A percentile compares a stretch with the other conserved stretches of the same genome.
Evolutionary conservation across 2,113 vertebrate genomes (phyloP).

Genomic region (Eurypyga helias): DNA sequence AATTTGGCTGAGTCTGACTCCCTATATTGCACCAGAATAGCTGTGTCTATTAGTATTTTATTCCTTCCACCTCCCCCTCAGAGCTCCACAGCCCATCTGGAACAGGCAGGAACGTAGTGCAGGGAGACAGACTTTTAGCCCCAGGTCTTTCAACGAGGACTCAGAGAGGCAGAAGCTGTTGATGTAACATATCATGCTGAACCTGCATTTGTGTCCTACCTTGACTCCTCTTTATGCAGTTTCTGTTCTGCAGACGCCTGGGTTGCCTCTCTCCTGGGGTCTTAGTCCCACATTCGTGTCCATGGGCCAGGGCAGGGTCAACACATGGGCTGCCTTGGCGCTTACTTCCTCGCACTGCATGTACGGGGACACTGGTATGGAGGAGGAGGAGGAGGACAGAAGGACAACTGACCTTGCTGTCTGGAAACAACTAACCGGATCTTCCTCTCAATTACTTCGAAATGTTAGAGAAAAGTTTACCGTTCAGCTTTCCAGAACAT

Average conservation of each 20-base stretch:
- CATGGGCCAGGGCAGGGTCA: not conserved
- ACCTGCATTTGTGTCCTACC: not conserved
- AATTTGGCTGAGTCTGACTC: not conserved
- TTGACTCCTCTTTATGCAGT: not conserved
- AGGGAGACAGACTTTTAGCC: not conserved
- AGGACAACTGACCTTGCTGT: not conserved
- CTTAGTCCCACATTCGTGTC: accelerated
- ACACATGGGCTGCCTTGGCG: not conserved
- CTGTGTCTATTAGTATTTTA: not conserved
- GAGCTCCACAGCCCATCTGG: not conserved
- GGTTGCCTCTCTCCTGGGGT: not conserved
- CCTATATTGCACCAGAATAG: not conserved
- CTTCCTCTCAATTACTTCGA: not conserved
- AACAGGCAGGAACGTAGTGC: not conserved
- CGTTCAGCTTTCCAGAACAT: not conserved
- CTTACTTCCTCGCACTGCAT: accelerated
- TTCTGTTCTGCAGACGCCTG: not conserved
- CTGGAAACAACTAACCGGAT: not conserved
- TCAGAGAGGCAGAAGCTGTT: not conserved
- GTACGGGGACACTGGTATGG: not conserved
- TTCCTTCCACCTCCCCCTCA: accelerated
- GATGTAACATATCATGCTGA: accelerated
- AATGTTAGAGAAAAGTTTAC: not conserved
- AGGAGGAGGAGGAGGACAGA: not conserved
- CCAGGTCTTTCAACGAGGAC: not conserved